These are phyloP conservation scores for Onthophagus sagittarius DNA, from an alignment of 2,888 invertebrate genomes.

Conservation along the genomic window DNA sequence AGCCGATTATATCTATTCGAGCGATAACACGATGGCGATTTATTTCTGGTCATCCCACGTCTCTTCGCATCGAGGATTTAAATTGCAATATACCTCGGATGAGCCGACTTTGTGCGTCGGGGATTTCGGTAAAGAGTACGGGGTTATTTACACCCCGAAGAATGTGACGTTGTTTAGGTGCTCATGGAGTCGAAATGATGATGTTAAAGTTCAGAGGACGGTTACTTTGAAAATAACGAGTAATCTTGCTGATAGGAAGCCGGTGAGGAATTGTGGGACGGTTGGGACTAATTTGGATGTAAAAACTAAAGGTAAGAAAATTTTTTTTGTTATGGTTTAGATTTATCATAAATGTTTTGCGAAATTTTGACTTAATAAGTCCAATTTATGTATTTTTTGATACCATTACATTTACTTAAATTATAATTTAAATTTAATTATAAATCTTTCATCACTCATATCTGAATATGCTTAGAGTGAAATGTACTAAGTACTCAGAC, in stretches of 20 bases:
- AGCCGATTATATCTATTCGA: constrained; percentile 55
- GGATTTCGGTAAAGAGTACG: constrained; percentile 36
- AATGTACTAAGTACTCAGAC: no score
- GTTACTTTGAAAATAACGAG: constrained; percentile 7
- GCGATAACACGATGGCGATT: constrained; percentile 61
- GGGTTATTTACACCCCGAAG: constrained; percentile 13
- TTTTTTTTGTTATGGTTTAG: no score
- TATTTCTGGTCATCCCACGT: constrained; percentile 54
- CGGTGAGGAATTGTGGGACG: not conserved
- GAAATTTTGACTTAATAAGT: no score
- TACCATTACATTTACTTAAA: no score
- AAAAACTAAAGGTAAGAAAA: constrained; percentile 18
- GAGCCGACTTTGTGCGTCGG: constrained; percentile 56
- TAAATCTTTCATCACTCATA: no score
- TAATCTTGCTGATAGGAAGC: not conserved
- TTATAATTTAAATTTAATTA: no score
- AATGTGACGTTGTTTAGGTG: constrained; percentile 13
- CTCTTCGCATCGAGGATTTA: constrained; percentile 62
- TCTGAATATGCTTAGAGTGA: no score
- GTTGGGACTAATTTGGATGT: not conserved
- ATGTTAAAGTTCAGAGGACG: not conserved
- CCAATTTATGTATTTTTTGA: no score
- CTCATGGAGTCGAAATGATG: constrained; percentile 11
- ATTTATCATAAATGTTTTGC: no score
- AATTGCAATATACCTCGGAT: constrained; percentile 63